Base-by-base conservation (phyloP, 2,888 invertebrate species). In the Tortricodes alternella region DNA sequence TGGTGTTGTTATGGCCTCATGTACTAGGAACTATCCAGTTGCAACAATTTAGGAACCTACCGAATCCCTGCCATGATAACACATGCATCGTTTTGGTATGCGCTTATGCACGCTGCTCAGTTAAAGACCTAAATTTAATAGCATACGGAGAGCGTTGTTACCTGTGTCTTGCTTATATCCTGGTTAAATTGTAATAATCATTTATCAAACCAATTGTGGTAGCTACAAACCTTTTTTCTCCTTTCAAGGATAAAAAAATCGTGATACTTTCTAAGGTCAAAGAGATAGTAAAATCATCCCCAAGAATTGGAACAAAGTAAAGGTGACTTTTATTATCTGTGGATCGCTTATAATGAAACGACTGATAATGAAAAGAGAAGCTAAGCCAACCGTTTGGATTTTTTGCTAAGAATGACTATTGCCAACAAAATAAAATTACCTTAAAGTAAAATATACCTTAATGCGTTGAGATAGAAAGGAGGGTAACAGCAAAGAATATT, bases 311-410 rank as follows among this genome's bases (percentile, higher is more conserved):
- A 8, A 44, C 44, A 46, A 32, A 38, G 53, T 32, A 38, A 38
- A 32, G 46, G 23, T 29, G 19, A 27, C 35, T 11, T 37, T 39
- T 21, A 23, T 35, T 39, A 52, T 27, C 44, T 37, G 23, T 15
- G 27, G 27, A 35, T 44, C 44, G 37, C 29, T 21, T 23, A 32
- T 53, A 48, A 41, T 48, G 41, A 41, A 48, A 48, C 48, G 43
- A 29, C 49, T 15, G 18, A 16, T 53, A 48, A 49, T 43, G 27
- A 49, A 46, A 49, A 35, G 39, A 53, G 32, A 53, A 53, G 34
- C 27, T 41, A 53, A 53, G 23, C 39, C 38, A 19, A 35, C 48
- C 35, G 21, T 43, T 43, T 21, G 35, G 41, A 41, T 37, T 55
- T 52, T 55, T 48, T 41, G 43, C 29, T 24, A 37, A 43, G 49